Conservation (phyloP, 2,113 vertebrate genomes). For the Delphinapterus leucas region DNA sequence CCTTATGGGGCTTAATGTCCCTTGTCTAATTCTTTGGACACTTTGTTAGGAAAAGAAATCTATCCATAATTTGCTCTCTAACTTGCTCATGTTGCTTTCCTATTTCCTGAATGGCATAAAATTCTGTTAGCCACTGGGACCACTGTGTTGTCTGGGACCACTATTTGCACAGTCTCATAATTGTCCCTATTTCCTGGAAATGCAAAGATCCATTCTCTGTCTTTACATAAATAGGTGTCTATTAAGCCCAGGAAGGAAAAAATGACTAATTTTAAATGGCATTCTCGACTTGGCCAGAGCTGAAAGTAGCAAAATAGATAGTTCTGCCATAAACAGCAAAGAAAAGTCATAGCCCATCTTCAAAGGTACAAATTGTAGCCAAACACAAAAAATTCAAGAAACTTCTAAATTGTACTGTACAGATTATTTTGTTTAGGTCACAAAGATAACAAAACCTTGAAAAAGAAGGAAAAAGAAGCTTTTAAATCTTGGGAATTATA, state of each 20-base stretch:
- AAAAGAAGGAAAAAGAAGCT: neutral
- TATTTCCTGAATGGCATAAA: constrained; percentile 54
- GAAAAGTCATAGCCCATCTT: constrained; percentile 10
- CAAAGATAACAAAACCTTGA: neutral
- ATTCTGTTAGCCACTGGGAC: constrained; percentile 27
- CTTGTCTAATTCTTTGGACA: constrained; percentile 31
- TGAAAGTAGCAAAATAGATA: neutral
- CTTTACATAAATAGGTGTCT: constrained; percentile 43
- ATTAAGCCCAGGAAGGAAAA: constrained; percentile 9
- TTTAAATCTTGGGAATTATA: neutral
- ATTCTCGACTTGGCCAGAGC: neutral
- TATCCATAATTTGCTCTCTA: constrained; percentile 51
- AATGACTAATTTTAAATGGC: constrained; percentile 26
- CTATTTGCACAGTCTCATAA: neutral
- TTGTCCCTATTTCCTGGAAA: constrained; percentile 32
- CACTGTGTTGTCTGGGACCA: neutral
- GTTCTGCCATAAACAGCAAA: neutral
- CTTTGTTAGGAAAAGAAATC: constrained; percentile 50
- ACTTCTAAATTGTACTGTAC: neutral
- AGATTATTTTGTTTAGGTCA: neutral
- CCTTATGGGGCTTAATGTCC: constrained; percentile 2
- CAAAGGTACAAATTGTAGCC: neutral
- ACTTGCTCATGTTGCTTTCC: constrained; percentile 40
- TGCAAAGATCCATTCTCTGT: neutral
- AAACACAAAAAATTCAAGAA: neutral